phyloP scores from a whole-genome alignment of 2,113 vertebrate genomes.

The Oriolus oriolus region DNA sequence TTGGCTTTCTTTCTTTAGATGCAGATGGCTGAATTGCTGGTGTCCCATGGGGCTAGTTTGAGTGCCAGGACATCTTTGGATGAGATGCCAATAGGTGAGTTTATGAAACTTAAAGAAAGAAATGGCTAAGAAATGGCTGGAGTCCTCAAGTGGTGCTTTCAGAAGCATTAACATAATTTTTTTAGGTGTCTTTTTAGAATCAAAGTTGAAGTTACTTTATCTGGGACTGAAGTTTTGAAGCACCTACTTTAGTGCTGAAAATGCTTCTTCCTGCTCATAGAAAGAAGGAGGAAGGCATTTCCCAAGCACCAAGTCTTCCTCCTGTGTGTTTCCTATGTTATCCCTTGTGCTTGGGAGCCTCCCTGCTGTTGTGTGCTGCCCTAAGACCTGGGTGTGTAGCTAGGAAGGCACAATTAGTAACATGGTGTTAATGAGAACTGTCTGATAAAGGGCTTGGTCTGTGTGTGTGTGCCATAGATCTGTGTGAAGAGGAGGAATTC shows the following conservation, averaged over 20 bases:
- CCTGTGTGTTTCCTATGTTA: neutral
- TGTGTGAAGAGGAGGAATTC: constrained; percentile 97
- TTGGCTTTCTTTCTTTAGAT: constrained; percentile 75
- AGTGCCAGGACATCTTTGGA: constrained; percentile 92
- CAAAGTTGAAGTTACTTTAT: neutral
- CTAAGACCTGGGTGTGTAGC: neutral
- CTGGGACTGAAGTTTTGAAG: neutral
- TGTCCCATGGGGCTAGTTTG: constrained; percentile 92
- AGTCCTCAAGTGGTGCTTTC: neutral
- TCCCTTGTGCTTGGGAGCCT: neutral
- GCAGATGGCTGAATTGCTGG: constrained; percentile 91
- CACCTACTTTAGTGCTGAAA: neutral
- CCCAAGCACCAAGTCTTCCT: neutral
- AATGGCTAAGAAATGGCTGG: neutral
- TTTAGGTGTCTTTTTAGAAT: neutral
- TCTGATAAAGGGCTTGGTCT: neutral
- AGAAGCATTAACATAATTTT: neutral
- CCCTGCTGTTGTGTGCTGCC: neutral
- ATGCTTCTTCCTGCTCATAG: neutral
- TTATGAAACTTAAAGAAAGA: neutral
- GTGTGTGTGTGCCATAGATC: constrained; percentile 69
- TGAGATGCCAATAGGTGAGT: constrained; percentile 94
- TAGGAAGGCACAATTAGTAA: neutral
- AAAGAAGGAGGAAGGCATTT: neutral
- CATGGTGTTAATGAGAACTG: neutral